Evolutionary conservation across 2,888 invertebrate genomes (phyloP).

Genomic region (Biston stratarius): DNA sequence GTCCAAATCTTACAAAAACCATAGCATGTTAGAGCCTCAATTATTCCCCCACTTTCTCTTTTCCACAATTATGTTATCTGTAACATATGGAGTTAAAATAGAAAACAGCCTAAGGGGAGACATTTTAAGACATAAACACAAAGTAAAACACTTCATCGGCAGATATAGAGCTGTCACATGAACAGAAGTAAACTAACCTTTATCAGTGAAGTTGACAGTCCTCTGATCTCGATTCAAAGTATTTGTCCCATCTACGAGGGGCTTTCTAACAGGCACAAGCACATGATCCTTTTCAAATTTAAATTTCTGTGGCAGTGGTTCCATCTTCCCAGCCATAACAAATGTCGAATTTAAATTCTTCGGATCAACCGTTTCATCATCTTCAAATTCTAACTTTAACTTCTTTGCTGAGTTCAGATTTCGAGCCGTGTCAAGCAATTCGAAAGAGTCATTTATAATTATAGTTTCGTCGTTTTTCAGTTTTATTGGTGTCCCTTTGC

Average conservation of each 20-base stretch:
- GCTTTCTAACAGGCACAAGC: constrained; percentile 60
- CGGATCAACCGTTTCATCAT: constrained; percentile 63
- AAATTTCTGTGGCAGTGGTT: constrained; percentile 57
- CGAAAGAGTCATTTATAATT: constrained; percentile 77
- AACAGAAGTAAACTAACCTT: constrained; percentile 56
- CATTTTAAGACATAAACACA: too few species aligned
- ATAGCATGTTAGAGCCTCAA: too few species aligned
- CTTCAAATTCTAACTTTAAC: constrained; percentile 68
- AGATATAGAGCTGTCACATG: not conserved
- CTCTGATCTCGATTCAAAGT: constrained; percentile 54
- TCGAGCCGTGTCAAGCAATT: constrained; percentile 65
- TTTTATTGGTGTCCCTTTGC: constrained; percentile 77
- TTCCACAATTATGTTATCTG: too few species aligned
- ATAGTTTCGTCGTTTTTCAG: constrained; percentile 75
- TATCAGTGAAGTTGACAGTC: constrained; percentile 66
- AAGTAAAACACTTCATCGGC: too few species aligned
- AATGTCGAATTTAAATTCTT: constrained; percentile 80
- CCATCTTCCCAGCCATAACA: constrained; percentile 72
- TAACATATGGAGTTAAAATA: too few species aligned
- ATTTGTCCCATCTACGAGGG: constrained; percentile 73
- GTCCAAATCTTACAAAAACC: too few species aligned
- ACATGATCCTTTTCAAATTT: constrained; percentile 57
- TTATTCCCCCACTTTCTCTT: too few species aligned
- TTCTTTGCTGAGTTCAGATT: constrained; percentile 74
- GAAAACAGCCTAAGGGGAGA: too few species aligned